Conservation (phyloP, 1,140 invertebrate genomes). For the Lepidurus packardi region DNA sequence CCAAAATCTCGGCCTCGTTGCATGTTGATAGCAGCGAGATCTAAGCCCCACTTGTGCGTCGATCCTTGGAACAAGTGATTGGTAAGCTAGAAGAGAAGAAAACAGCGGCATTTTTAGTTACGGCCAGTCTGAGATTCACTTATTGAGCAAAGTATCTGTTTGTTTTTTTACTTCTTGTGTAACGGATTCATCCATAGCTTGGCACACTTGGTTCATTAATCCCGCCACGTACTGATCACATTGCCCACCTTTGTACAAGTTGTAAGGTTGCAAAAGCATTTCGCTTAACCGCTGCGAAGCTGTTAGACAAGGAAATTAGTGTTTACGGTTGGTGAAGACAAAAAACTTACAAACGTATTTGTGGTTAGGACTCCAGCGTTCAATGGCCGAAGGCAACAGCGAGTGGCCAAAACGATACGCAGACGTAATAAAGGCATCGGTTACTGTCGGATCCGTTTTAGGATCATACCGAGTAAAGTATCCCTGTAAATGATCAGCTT, state of each 20-base stretch:
- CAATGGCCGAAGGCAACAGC: slow-evolving; percentile 49
- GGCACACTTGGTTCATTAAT: slow-evolving; percentile 50
- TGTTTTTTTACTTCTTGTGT: slow-evolving; percentile 45
- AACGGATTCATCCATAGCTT: slow-evolving; percentile 50
- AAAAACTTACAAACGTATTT: slow-evolving; percentile 47
- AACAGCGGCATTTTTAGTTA: neutral
- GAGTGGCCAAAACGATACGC: slow-evolving; percentile 53
- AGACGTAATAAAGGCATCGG: slow-evolving; percentile 47
- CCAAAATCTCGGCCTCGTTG: slow-evolving; percentile 59
- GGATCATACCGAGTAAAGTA: slow-evolving; percentile 55
- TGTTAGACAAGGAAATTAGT: slow-evolving; percentile 36
- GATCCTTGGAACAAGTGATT: slow-evolving; percentile 47
- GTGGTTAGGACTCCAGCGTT: slow-evolving; percentile 50
- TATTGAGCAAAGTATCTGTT: neutral
- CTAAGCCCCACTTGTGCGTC: slow-evolving; percentile 49
- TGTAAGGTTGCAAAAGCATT: slow-evolving; percentile 49
- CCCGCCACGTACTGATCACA: slow-evolving; percentile 51
- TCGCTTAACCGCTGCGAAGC: slow-evolving; percentile 48
- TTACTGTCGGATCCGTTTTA: slow-evolving; percentile 45
- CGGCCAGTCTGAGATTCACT: neutral
- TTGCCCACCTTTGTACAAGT: slow-evolving; percentile 50
- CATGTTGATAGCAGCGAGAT: slow-evolving; percentile 63
- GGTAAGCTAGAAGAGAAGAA: slow-evolving; percentile 40
- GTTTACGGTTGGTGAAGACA: slow-evolving; percentile 44
- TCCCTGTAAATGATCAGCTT: slow-evolving; percentile 41